Evolutionary conservation across 2,113 vertebrate genomes (phyloP), one percentile per base, ranked within the genome.

Genomic region (Gasterosteus nipponicus): DNA sequence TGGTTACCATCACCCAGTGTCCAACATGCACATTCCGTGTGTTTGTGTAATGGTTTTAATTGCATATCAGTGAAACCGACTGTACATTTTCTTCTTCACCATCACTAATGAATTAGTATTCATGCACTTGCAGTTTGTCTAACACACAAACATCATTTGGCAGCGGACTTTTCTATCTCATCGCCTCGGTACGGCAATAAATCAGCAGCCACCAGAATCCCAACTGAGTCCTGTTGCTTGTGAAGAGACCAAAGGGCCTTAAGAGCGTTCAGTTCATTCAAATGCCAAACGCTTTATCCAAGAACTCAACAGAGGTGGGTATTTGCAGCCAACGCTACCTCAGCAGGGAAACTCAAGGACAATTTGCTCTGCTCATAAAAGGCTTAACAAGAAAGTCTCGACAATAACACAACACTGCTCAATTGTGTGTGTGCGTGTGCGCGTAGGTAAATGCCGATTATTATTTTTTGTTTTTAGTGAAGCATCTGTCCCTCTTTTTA

Each of bases 241-340:
- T 10, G 68, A 75, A 62, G 73, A 83, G 70, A 60, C 41, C n/a
- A 18, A 71, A 69, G 59, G 69, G 31, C 19, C 57, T 54, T 41
- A 56, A 67, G 78, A 69, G 73, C 5, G 15, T 64, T 83, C 47
- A 56, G 89, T 92, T 92, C 92, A 90, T 82, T 71, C 38, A 87
- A 89, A 86, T 31, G 69, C 58, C 72, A 84, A 88, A 90, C 44
- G 58, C 77, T 92, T 92, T 89, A 89, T 83, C 22, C 14, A 71
- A 44, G 60, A 71, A 57, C 70, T 91, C 89, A 92, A 93, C 87
- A 92, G 70, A 88, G 29, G 60, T 35, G 67, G 29, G 26, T 2
- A 56, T 82, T 84, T 85, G 80, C 73, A 60, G 77, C 74, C 73
- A 31, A 66, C 16, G 22, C 65, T 65, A 60, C 18, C 63, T 77